Conservation (phyloP, 2,113 vertebrate genomes). For the Leptosomus discolor region DNA sequence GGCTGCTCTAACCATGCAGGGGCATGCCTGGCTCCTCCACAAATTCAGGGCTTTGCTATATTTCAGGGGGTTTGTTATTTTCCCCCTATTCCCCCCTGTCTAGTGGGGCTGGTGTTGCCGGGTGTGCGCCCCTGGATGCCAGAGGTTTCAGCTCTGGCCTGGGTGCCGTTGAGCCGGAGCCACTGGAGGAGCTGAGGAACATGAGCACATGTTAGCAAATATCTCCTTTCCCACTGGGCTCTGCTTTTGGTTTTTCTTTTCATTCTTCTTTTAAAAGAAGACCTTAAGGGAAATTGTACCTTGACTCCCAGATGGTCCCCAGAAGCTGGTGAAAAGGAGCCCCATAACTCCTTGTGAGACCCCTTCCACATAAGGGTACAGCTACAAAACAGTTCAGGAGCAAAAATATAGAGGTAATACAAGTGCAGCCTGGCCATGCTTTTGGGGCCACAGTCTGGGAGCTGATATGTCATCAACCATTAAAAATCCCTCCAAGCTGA, state of each 20-base stretch:
- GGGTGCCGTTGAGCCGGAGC: neutral
- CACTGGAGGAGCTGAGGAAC: neutral
- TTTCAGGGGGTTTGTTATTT: neutral
- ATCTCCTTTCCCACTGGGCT: neutral
- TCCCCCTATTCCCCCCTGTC: rapidly evolving
- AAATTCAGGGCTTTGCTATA: neutral
- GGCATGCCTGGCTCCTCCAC: neutral
- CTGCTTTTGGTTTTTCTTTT: neutral
- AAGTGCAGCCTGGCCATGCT: neutral
- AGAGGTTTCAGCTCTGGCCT: neutral
- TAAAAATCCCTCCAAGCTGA: neutral
- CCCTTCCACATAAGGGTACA: neutral
- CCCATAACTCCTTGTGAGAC: neutral
- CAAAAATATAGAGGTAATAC: neutral
- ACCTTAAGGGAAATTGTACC: neutral
- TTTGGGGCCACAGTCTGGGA: neutral
- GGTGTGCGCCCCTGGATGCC: neutral
- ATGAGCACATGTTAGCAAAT: neutral
- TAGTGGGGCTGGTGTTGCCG: neutral
- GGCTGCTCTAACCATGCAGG: neutral
- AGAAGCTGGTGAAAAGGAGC: neutral
- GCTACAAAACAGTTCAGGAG: neutral
- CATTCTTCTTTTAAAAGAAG: neutral
- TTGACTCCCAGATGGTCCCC: neutral
- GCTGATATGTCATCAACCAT: neutral